Percentiles rank a stretch among this genome's conserved stretches.
These are phyloP conservation scores for Pararge aegeria DNA, from an alignment of 1,140 invertebrate genomes.

Conservation along the genomic window DNA sequence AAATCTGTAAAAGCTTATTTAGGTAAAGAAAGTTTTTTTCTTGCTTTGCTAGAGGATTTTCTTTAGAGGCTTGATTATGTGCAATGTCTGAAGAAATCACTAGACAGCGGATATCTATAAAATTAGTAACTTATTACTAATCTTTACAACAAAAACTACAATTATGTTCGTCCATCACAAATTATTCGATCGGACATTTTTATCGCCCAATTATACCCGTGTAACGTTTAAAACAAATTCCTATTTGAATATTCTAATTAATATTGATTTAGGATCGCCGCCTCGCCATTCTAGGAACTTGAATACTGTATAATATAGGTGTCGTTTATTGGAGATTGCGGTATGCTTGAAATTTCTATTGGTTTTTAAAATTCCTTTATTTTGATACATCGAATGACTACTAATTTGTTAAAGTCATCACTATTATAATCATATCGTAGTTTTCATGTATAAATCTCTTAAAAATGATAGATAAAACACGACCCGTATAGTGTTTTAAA, in stretches of 20 bases:
- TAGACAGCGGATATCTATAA: too few relatives aligned
- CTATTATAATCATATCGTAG: too few relatives aligned
- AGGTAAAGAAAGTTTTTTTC: too few relatives aligned
- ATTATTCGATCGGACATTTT: constrained; percentile 36
- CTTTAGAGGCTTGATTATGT: too few relatives aligned
- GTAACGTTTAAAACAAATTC: constrained; percentile 18
- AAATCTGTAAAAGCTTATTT: too few relatives aligned
- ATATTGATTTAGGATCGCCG: constrained; percentile 24
- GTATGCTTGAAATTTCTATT: not conserved
- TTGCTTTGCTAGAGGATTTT: too few relatives aligned
- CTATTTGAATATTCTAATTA: constrained; percentile 30
- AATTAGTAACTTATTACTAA: not conserved
- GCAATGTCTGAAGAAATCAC: too few relatives aligned
- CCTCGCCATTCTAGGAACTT: not conserved
- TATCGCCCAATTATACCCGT: constrained; percentile 35
- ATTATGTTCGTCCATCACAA: constrained; percentile 13
- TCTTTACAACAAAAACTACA: not conserved
- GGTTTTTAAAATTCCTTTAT: constrained; percentile 2
- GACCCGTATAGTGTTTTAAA: too few relatives aligned
- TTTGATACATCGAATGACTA: not conserved
- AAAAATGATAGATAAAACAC: too few relatives aligned
- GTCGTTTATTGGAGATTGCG: not conserved
- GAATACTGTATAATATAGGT: not conserved
- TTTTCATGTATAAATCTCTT: too few relatives aligned
- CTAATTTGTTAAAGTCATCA: too few relatives aligned